Conservation (phyloP, 2,888 invertebrate genomes). For the Busseola fusca region DNA sequence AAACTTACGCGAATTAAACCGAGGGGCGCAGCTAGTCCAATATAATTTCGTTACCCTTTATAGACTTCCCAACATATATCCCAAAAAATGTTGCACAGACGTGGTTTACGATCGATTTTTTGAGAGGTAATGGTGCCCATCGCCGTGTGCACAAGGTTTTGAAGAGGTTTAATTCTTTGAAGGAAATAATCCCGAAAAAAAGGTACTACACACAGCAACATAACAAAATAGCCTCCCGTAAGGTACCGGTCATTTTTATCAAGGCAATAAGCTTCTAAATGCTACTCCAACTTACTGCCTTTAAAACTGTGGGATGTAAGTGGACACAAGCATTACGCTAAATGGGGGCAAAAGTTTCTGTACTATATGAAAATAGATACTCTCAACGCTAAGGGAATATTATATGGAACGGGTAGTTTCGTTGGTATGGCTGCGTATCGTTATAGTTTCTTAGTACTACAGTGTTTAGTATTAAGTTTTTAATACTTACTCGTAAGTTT, state of each 20-base stretch:
- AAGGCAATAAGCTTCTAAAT: slow-evolving; percentile 40
- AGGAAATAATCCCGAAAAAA: neutral
- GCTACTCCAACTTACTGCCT: slow-evolving; percentile 16
- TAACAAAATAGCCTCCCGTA: neutral
- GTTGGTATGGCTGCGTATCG: slow-evolving; percentile 3
- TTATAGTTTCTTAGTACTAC: slow-evolving; percentile 26
- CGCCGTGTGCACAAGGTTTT: neutral
- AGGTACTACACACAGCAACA: too few species aligned
- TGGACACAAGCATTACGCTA: slow-evolving; percentile 48
- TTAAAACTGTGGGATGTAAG: slow-evolving; percentile 40
- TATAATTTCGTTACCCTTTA: too few species aligned
- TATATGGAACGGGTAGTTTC: slow-evolving; percentile 25
- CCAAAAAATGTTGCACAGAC: too few species aligned
- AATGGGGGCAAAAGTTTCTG: slow-evolving; percentile 50
- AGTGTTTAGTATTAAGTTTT: slow-evolving; percentile 2
- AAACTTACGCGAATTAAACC: too few species aligned
- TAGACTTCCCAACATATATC: too few species aligned
- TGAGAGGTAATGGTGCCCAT: neutral
- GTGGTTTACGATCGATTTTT: neutral
- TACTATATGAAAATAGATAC: slow-evolving; percentile 50
- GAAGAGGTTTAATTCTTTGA: neutral
- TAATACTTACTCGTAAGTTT: too few species aligned
- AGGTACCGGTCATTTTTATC: slow-evolving; percentile 9
- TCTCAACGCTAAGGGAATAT: slow-evolving; percentile 40
- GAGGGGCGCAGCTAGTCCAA: too few species aligned